Evolutionary conservation across 2,888 invertebrate species (phyloP).

Genomic region (Eupithecia vulgata): DNA sequence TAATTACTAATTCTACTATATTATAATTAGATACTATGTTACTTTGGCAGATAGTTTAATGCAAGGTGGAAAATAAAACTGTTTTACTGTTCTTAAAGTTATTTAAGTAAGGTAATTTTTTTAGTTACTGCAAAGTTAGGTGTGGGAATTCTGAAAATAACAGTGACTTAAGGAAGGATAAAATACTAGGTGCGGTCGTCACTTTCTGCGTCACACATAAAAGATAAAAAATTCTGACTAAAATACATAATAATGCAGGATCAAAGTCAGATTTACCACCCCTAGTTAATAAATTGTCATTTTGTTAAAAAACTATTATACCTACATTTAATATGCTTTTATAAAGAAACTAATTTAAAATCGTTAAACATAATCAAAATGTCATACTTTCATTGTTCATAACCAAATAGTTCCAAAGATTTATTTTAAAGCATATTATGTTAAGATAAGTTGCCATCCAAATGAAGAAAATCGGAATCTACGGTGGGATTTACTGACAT

Average conservation of each 20-base stretch:
- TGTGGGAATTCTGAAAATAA: not conserved
- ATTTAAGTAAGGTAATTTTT: too few relatives aligned
- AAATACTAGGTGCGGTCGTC: not conserved
- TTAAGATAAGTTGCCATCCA: not conserved
- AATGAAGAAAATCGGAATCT: not conserved
- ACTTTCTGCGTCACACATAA: not conserved
- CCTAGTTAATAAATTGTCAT: not conserved
- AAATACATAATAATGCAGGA: not conserved
- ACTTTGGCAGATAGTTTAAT: not conserved
- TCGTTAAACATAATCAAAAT: not conserved
- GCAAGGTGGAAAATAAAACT: too few relatives aligned
- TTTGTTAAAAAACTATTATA: not conserved
- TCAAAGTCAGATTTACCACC: not conserved
- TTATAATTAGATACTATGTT: conserved; percentile 40
- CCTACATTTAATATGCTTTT: not conserved
- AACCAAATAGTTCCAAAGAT: not conserved
- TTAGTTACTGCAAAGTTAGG: too few relatives aligned
- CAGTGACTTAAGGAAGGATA: not conserved
- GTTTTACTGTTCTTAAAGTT: too few relatives aligned
- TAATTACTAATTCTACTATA: conserved; percentile 35
- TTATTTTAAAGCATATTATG: not conserved
- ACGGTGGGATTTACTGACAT: not conserved
- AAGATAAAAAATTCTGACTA: not conserved
- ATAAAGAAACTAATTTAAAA: not conserved
- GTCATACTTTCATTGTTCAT: not conserved